Evolutionary conservation across 2,888 invertebrate genomes (phyloP), one percentile per base, ranked within the genome.

Genomic region (Ormyrus pomaceus): DNA sequence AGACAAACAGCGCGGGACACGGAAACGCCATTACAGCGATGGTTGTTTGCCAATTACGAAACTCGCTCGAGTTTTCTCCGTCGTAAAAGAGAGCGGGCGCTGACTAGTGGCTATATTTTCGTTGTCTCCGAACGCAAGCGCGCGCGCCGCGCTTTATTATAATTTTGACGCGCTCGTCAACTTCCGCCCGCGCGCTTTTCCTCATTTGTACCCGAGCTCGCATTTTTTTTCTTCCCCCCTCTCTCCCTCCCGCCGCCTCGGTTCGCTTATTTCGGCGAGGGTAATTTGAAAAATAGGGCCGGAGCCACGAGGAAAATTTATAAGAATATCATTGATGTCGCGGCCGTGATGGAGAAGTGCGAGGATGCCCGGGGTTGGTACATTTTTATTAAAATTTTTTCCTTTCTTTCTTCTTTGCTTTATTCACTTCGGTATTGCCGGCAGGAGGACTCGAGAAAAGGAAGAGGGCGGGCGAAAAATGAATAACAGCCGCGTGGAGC

Each of bases 361-460:
- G 13, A 10, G 9, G 50, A 48, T 46, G 48, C 7, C 48, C 5
- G 34, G 50, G 19, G n/a, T 2, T 6, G 10, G 50, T 56, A 9
- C 8, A 46, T 58, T 48, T 71, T 74, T 45, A 61, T 61, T 50
- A 62, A 72, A 72, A 64, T 72, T 45, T 3, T 72, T 61, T 69
- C 51, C 46, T 19, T 72, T 59, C 48, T 50, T 45, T n/a, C 45
- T 59, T 13, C 58, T 8, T 10, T 62, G 5, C 46, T 19, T 34
- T 34, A 34, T 34, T 34, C 4, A 0, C 34, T 34, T 34, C 34
- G 34, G 3, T 13, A 6, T 10, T 34, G 45, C n/a, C 45, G 13
- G 19, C 6, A 34, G 48, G 5, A 34, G 19, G 19, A 46, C 19
- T 11, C 45, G 9, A 51, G 45, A 5, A 48, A 68, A 64, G 34